phyloP scores from a whole-genome alignment of 2,888 invertebrate genomes.

The Bibio marci region DNA sequence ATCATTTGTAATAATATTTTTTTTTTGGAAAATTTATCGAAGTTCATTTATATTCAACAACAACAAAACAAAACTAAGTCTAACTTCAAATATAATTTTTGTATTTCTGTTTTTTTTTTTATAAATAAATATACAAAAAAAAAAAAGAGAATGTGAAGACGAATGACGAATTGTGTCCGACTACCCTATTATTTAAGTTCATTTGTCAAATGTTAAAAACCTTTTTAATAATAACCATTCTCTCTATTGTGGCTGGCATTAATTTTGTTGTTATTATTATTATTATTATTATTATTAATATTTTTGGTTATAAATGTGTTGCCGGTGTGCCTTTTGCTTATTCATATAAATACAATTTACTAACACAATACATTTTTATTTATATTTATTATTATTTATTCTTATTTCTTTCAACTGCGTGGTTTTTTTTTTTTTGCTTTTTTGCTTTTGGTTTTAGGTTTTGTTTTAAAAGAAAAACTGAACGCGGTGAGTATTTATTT shows the following conservation, averaged over 20 bases:
- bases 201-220: slow-evolving; percentile 28
- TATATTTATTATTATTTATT: no score
- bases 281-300: not conserved
- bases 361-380: no score
- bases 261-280: not conserved
- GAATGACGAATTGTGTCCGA: slow-evolving; percentile 7
- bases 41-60: slow-evolving; percentile 8
- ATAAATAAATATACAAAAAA: not conserved
- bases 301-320: not conserved
- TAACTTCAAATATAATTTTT: slow-evolving; percentile 4
- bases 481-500: no score
- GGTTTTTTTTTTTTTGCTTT: no score
- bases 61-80: not conserved
- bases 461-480: no score
- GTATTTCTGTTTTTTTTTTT: no score
- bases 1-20: slow-evolving; percentile 23
- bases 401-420: no score
- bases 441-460: no score
- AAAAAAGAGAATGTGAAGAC: not conserved
- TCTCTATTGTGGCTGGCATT: not conserved
- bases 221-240: slow-evolving; percentile 15
- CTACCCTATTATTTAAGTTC: slow-evolving; percentile 32
- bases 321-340: not conserved
- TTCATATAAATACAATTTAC: no score
- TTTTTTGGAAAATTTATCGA: slow-evolving; percentile 5